Evolutionary conservation across 1,140 invertebrate species (phyloP).

Genomic region (Pissodes strobi): DNA sequence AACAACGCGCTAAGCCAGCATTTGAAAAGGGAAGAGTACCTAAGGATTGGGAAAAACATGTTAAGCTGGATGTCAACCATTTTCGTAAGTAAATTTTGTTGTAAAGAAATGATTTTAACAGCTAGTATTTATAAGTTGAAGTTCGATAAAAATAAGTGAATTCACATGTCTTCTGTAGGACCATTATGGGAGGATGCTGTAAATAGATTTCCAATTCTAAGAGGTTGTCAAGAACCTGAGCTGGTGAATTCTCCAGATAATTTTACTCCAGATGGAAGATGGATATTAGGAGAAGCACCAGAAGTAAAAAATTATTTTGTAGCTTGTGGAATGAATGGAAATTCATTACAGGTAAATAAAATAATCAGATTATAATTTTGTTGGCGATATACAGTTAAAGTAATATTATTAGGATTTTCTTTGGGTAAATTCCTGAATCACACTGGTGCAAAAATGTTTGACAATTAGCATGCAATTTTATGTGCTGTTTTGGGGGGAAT

Average conservation of each 20-base stretch:
- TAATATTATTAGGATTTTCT: no score
- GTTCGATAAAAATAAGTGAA: neutral
- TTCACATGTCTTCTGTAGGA: conserved; percentile 47
- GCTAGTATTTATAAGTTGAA: neutral
- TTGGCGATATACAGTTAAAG: no score
- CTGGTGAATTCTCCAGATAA: conserved; percentile 74
- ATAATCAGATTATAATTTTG: no score
- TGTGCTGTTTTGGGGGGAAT: no score
- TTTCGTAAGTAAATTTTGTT: conserved; percentile 61
- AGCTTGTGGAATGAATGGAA: conserved; percentile 73
- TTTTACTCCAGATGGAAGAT: conserved; percentile 75
- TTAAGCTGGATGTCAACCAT: conserved; percentile 66
- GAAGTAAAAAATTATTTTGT: conserved; percentile 82
- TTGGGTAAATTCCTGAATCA: no score
- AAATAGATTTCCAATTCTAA: conserved; percentile 68
- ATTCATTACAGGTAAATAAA: conserved; percentile 59
- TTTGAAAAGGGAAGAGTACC: conserved; percentile 65
- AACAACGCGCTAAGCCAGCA: conserved; percentile 66
- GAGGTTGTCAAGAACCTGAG: conserved; percentile 60
- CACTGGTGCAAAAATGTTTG: no score
- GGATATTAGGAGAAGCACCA: conserved; percentile 74
- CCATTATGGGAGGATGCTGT: conserved; percentile 66
- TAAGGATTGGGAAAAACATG: conserved; percentile 62
- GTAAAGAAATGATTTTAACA: neutral
- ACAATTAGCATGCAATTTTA: no score